phyloP scores from a whole-genome alignment of 2,888 invertebrate species.

The Pediacus dermestoides region DNA sequence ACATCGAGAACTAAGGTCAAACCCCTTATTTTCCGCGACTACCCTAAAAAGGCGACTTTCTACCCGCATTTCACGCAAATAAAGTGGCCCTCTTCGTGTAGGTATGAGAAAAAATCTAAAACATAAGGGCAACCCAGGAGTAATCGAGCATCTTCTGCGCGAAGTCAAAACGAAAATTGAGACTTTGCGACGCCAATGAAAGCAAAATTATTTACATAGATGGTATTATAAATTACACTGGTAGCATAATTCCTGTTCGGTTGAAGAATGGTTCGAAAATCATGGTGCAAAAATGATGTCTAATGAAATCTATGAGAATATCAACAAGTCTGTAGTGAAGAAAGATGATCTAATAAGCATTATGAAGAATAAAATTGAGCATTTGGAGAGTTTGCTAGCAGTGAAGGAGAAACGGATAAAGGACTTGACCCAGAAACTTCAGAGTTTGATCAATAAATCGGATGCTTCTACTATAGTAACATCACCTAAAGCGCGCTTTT shows the following conservation, averaged over 20 bases:
- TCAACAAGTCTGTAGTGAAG: conserved; percentile 58
- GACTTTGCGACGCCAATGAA: conserved; percentile 21
- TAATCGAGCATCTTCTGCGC: conserved; percentile 62
- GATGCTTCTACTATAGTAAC: conserved; percentile 17
- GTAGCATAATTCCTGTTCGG: conserved; percentile 34
- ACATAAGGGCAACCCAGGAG: conserved; percentile 58
- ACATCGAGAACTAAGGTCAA: no score
- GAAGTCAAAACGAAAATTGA: conserved; percentile 57
- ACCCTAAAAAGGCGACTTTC: no score
- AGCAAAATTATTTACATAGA: conserved; percentile 44
- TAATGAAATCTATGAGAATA: conserved; percentile 57
- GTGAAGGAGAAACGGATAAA: conserved; percentile 64
- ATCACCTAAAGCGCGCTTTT: conserved; percentile 34
- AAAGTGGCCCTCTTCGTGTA: no score
- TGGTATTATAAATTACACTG: conserved; percentile 30
- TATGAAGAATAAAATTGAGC: conserved; percentile 59
- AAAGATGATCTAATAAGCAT: conserved; percentile 54
- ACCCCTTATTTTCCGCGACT: no score
- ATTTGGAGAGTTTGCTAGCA: conserved; percentile 59
- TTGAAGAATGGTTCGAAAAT: conserved; percentile 37
- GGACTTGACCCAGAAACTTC: conserved; percentile 56
- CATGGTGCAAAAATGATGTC: conserved; percentile 48
- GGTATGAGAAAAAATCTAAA: no score
- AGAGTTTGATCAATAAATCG: conserved; percentile 35
- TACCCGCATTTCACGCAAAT: no score